phyloP scores from a whole-genome alignment of 2,888 invertebrate species.

The Apodemia hepburni region DNA sequence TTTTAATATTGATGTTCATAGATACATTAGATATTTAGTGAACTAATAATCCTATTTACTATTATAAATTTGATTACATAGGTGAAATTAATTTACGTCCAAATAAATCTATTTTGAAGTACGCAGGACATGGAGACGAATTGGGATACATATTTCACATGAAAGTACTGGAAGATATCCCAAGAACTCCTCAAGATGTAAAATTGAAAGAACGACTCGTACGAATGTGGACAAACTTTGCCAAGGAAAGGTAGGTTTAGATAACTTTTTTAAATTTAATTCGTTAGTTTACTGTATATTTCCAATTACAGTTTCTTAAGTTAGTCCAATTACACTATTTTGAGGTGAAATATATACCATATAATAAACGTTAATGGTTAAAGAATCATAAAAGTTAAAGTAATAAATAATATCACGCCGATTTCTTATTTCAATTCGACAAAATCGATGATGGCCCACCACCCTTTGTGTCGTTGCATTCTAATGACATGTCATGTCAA shows the following conservation, averaged over 20 bases:
- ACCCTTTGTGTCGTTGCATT: too few species aligned
- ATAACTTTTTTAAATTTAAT: background rate
- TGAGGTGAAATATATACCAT: too few species aligned
- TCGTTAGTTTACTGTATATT: too few species aligned
- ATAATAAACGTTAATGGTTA: too few species aligned
- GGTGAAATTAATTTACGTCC: conserved; percentile 54
- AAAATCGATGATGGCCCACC: too few species aligned
- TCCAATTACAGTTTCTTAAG: too few species aligned
- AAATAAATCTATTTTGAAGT: conserved; percentile 39
- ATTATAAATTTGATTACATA: conserved; percentile 64
- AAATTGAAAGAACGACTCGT: conserved; percentile 65
- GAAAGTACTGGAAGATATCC: conserved; percentile 49
- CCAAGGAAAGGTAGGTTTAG: conserved; percentile 64
- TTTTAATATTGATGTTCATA: conserved; percentile 52
- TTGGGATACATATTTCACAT: conserved; percentile 62
- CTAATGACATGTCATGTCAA: too few species aligned
- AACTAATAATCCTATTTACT: conserved; percentile 61
- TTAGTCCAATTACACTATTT: too few species aligned
- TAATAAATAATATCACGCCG: too few species aligned
- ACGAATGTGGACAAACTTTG: conserved; percentile 70
- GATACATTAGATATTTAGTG: conserved; percentile 56
- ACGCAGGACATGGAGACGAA: conserved; percentile 60
- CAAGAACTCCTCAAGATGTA: conserved; percentile 53
- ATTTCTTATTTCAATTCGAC: too few species aligned
- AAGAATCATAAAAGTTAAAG: too few species aligned